phyloP scores from a whole-genome alignment of 2,113 vertebrate genomes.

The Plecturocebus donacophilus region DNA sequence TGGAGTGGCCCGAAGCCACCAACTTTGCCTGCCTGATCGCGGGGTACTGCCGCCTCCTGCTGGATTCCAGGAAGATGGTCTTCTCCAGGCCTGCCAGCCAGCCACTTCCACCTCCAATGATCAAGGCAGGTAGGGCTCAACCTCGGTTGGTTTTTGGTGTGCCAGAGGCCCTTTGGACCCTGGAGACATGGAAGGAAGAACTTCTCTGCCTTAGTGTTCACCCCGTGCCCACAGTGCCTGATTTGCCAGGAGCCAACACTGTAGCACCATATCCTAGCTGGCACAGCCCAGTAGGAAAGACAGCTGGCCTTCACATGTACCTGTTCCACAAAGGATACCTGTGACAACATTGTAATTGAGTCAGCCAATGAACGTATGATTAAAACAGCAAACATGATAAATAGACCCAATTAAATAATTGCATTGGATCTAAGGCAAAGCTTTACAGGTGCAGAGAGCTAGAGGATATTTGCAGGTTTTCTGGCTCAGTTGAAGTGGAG shows the following conservation, averaged over 20 bases:
- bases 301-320: slow-evolving; percentile 28
- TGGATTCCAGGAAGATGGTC: slow-evolving; percentile 96
- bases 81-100: slow-evolving; percentile 93
- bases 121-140: slow-evolving; percentile 97
- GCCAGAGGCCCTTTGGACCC: neutral
- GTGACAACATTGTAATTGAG: neutral
- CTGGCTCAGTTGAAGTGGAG: neutral
- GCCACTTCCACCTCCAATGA: slow-evolving; percentile 85
- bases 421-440: slow-evolving; percentile 8
- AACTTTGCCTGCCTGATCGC: slow-evolving; percentile 98
- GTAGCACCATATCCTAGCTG: neutral
- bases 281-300: neutral
- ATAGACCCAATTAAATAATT: slow-evolving; percentile 1
- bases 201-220: neutral
- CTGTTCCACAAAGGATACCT: slow-evolving; percentile 19
- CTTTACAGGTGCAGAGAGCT: slow-evolving; percentile 10
- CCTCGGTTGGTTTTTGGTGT: slow-evolving; percentile 77
- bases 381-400: neutral
- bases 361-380: neutral
- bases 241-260: neutral
- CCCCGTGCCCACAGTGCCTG: neutral
- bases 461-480: neutral
- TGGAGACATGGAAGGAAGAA: slow-evolving; percentile 2
- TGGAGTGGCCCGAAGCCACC: slow-evolving; percentile 99
- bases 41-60: slow-evolving; percentile 97